Evolutionary conservation across 2,888 invertebrate species (phyloP), one percentile per base, ranked within the genome.

Genomic region (Caenorhabditis sp.): DNA sequence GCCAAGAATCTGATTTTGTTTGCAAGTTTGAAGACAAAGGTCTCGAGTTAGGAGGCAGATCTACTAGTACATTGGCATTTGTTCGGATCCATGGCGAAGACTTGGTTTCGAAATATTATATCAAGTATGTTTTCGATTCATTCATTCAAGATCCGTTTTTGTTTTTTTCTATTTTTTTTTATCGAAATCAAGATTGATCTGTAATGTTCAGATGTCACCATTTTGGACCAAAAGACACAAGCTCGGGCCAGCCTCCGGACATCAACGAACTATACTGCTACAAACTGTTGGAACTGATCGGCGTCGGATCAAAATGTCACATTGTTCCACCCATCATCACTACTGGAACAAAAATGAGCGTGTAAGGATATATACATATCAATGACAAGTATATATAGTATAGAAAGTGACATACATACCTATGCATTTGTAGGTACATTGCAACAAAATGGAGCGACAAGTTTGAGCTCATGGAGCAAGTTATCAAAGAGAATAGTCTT

Each of bases 351-450:
- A 26, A 68, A 71, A 61, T 62, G 50, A 71, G 40, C 61, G 37
- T 37, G 71, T 71, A 71, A 62, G 62, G 37, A 71, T 71, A 28
- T 58, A n/a, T n/a, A n/a, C n/a, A n/a, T n/a, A n/a, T n/a, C n/a
- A n/a, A n/a, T n/a, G n/a, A n/a, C n/a, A n/a, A n/a, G n/a, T n/a
- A n/a, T n/a, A n/a, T n/a, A n/a, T n/a, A n/a, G n/a, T n/a, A 56
- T 58, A 61, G 40, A 40, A 61, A 61, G 35, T 22, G 40, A 37
- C 40, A 61, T 61, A 61, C 22, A 60, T 18, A 35, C 18, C 35
- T 61, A 22, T 64, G 64, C 28, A 51, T 64, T 32, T 56, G 5
- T 13, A 40, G 40, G 13, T 40, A 40, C 40, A 71, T 71, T 62
- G 71, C 71, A 47, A 71, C 71, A 13, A 20, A 51, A 71, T 62